Percentiles rank a stretch among this genome's conserved stretches.
Conservation (phyloP, 2,113 vertebrate species). For the Salminus brasiliensis region DNA sequence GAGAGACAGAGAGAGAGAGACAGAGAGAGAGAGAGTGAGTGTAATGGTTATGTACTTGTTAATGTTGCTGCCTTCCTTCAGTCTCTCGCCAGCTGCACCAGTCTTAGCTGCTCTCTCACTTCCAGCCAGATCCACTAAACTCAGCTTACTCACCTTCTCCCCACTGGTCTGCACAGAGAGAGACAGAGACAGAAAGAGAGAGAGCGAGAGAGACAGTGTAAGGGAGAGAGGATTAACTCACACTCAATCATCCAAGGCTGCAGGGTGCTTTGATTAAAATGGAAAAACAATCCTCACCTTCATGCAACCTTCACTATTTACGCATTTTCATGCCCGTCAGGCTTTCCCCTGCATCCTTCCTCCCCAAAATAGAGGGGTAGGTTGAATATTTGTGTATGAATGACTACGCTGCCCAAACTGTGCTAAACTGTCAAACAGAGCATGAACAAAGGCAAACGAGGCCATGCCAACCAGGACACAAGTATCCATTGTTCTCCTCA, state of each 20-base stretch:
- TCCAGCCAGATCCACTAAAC: conserved; percentile 94
- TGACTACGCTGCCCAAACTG: conserved; percentile 32
- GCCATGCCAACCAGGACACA: conserved; percentile 49
- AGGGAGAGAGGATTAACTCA: not conserved
- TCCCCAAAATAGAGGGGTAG: conserved; percentile 7
- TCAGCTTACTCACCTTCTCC: conserved; percentile 96
- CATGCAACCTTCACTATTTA: conserved; percentile 3
- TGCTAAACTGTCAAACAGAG: conserved; percentile 28
- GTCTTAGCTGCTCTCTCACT: conserved; percentile 97
- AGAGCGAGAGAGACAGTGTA: too few relatives aligned
- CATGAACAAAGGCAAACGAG: conserved; percentile 27
- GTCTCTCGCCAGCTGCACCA: conserved; percentile 91
- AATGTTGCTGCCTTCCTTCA: conserved; percentile 99
- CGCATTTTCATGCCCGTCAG: conserved; percentile 29
- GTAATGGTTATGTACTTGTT: conserved; percentile 83
- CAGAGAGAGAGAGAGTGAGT: not conserved
- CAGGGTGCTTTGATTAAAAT: not conserved
- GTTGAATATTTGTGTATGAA: conserved; percentile 26
- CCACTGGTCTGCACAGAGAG: conserved; percentile 85
- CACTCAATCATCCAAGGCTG: not conserved
- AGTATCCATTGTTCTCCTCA: conserved; percentile 40
- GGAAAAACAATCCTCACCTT: not conserved
- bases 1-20: too few relatives aligned
- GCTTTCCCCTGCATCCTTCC: not conserved
- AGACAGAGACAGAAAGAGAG: not conserved